phyloP scores from a whole-genome alignment of 2,888 invertebrate species.

The Sylvicola cinctus region DNA sequence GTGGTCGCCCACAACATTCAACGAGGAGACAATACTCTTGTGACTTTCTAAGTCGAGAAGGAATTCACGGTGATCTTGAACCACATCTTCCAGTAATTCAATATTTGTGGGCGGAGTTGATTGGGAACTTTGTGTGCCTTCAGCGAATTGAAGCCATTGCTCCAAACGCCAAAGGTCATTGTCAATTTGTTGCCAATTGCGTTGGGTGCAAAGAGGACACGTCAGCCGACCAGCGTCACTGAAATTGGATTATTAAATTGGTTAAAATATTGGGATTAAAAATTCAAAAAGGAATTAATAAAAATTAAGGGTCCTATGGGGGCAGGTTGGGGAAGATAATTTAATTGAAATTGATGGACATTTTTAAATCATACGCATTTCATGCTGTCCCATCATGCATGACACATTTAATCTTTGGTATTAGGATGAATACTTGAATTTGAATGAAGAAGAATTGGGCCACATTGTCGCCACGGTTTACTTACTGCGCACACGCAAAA shows the following conservation, averaged over 20 bases:
- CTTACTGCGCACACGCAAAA: too few relatives aligned
- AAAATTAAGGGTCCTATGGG: constrained; percentile 4
- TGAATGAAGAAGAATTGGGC: too few relatives aligned
- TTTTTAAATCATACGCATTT: background rate
- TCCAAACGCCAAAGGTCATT: constrained; percentile 80
- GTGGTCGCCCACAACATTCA: constrained; percentile 73
- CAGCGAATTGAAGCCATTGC: constrained; percentile 76
- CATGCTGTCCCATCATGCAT: too few relatives aligned
- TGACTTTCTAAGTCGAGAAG: constrained; percentile 76
- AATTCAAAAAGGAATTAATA: constrained; percentile 1
- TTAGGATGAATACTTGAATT: too few relatives aligned
- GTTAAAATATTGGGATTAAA: background rate
- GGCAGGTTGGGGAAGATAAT: constrained; percentile 2
- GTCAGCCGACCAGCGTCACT: constrained; percentile 54
- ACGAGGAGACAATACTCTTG: constrained; percentile 65
- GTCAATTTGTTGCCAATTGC: constrained; percentile 77
- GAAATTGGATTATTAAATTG: background rate
- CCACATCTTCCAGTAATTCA: constrained; percentile 64
- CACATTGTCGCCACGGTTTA: too few relatives aligned
- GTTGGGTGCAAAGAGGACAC: constrained; percentile 71
- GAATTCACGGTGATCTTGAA: constrained; percentile 73
- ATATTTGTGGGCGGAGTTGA: constrained; percentile 51
- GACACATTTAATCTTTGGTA: too few relatives aligned
- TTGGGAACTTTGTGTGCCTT: constrained; percentile 53
- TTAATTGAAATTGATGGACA: constrained; percentile 1